These are phyloP conservation scores for Dasysyrphus albostriatus DNA, from an alignment of 2,888 invertebrate species.

Conservation along the genomic window DNA sequence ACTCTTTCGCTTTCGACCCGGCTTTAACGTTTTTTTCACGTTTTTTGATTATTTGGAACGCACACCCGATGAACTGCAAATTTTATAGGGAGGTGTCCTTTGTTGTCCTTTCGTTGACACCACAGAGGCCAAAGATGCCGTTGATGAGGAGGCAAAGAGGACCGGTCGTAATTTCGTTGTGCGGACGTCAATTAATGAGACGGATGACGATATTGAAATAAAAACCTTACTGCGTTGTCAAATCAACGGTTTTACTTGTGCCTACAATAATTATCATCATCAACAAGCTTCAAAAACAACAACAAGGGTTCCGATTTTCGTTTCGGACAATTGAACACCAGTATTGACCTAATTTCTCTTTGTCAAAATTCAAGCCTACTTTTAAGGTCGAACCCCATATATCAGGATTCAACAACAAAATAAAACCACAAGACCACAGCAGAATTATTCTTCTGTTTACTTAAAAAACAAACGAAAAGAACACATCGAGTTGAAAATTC, in stretches of 20 bases:
- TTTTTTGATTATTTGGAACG: conserved; percentile 6
- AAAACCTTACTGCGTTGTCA: conserved; percentile 1
- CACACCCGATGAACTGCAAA: conserved; percentile 58
- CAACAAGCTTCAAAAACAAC: conserved; percentile 7
- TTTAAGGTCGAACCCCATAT: neutral
- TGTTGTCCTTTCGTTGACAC: neutral
- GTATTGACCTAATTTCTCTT: conserved; percentile 51
- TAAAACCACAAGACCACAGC: neutral
- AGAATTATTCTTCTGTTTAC: neutral
- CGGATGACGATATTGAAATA: neutral
- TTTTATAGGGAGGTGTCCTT: conserved; percentile 41
- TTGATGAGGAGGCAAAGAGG: conserved; percentile 12
- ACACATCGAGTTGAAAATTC: conserved; percentile 3
- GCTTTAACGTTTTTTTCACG: conserved; percentile 6
- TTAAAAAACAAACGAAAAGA: neutral
- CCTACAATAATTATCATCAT: conserved; percentile 33
- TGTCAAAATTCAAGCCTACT: conserved; percentile 1
- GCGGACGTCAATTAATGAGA: conserved; percentile 63
- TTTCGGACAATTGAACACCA: conserved; percentile 57
- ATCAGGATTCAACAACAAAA: neutral
- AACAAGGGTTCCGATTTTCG: conserved; percentile 33
- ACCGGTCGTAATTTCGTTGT: conserved; percentile 5
- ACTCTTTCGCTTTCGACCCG: conserved; percentile 11
- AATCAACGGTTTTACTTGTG: conserved; percentile 41
- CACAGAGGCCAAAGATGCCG: conserved; percentile 11